A percentile compares a stretch with the other conserved stretches of the same genome.
These are phyloP conservation scores for Dasypus novemcinctus DNA, from an alignment of 2,113 vertebrate species.

Conservation along the genomic window DNA sequence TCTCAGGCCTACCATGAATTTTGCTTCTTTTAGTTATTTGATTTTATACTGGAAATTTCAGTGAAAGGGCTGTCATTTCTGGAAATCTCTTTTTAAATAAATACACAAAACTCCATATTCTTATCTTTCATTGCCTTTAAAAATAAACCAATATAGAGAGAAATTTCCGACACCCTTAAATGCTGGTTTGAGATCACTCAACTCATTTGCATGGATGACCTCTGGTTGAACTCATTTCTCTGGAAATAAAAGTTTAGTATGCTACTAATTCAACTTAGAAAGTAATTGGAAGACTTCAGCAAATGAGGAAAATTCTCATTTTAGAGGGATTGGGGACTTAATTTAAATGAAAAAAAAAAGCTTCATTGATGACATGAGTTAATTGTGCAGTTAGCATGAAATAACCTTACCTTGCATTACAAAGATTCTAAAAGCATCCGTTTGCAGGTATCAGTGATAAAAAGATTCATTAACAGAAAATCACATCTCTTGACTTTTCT, in stretches of 20 bases:
- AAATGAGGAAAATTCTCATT: slow-evolving; percentile 80
- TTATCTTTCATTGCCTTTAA: slow-evolving; percentile 42
- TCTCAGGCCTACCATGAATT: neutral
- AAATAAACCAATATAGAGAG: slow-evolving; percentile 60
- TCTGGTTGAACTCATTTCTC: slow-evolving; percentile 77
- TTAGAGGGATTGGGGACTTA: slow-evolving; percentile 72
- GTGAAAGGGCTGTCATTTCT: slow-evolving; percentile 9
- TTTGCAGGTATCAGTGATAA: slow-evolving; percentile 65
- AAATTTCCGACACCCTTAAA: slow-evolving; percentile 58
- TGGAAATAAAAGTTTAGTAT: slow-evolving; percentile 78
- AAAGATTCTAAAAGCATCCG: slow-evolving; percentile 53
- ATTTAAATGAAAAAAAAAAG: slow-evolving; percentile 73
- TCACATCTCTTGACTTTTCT: slow-evolving; percentile 52
- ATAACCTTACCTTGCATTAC: slow-evolving; percentile 71
- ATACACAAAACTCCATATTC: slow-evolving; percentile 13
- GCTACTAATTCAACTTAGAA: slow-evolving; percentile 76
- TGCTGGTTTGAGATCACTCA: slow-evolving; percentile 65
- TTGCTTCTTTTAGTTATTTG: neutral
- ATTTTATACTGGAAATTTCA: neutral
- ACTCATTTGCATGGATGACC: slow-evolving; percentile 72
- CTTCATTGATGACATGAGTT: slow-evolving; percentile 74
- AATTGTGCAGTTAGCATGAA: slow-evolving; percentile 77
- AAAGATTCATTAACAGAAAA: slow-evolving; percentile 65
- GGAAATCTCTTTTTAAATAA: slow-evolving; percentile 38
- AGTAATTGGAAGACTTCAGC: slow-evolving; percentile 76